Evolutionary conservation across 2,888 invertebrate genomes (phyloP), one percentile per base, ranked within the genome.

Genomic region (Heliconius hortense): DNA sequence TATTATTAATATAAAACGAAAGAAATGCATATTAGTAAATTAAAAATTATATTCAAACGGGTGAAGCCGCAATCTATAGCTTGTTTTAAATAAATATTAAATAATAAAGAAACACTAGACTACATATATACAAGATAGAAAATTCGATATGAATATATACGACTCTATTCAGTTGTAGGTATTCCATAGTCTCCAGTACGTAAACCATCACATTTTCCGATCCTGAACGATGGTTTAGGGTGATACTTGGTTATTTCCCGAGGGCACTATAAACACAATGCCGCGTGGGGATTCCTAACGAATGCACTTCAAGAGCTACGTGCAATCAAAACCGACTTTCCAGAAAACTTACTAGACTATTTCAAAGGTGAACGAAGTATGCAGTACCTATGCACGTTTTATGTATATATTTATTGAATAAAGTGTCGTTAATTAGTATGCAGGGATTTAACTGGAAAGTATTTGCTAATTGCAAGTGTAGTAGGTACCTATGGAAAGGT

Each of bases 191-290:
- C 56, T 56, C 24, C 39, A 66, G 64, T 68, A 73, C 67, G 39
- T 64, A 77, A 74, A 72, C 39, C 63, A 62, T 66, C 39, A 56
- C 74, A 70, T 66, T 75, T 71, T 56, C 60, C 74, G 74, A 74
- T 74, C 68, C 70, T 73, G 69, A 76, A 73, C 74, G 74, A 74
- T 68, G 24, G 76, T 76, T 72, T 75, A 73, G 78, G 78, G 78
- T 73, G 77, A 72, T 78, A 77, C 79, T 78, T 78, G 79, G 73
- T 80, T 87, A 89, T 89, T 89, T 89, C 89, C 89, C 89, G 80
- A 78, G 85, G 86, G 89, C 75, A 71, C 83, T 72, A 84, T 89
- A 86, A 85, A 62, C 71, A 87, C 82, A 85, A 84, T 74, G 82
- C 82, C 82, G 81, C 80, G 68, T 74, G 63, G 73, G 72, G 76